phyloP scores from a whole-genome alignment of 2,113 vertebrate genomes.

The Prionailurus bengalensis region DNA sequence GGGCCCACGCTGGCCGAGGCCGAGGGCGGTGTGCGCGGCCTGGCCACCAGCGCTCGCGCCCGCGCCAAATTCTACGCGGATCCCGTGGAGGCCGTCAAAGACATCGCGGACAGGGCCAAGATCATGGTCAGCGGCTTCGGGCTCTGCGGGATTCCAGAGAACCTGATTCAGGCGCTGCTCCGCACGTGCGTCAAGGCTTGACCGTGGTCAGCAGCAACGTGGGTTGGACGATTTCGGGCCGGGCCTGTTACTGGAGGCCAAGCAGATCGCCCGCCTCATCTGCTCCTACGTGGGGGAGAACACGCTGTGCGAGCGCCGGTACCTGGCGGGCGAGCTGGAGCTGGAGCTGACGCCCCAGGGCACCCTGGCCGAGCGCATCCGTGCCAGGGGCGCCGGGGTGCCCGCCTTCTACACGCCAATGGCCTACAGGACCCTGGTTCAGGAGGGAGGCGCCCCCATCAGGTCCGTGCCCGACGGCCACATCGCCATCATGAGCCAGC shows the following conservation, averaged over 20 bases:
- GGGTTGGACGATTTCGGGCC: slow-evolving; percentile 95
- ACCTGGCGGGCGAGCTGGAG: slow-evolving; percentile 92
- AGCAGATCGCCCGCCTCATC: slow-evolving; percentile 94
- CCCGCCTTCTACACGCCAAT: slow-evolving; percentile 96
- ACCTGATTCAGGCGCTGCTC: slow-evolving; percentile 93
- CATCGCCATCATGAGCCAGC: slow-evolving; percentile 91
- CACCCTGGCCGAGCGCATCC: slow-evolving; percentile 93
- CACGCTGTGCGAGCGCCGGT: slow-evolving; percentile 93
- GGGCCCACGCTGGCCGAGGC: background rate
- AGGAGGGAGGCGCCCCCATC: slow-evolving; percentile 95
- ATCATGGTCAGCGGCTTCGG: slow-evolving; percentile 95
- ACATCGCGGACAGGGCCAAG: slow-evolving; percentile 91
- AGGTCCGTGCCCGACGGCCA: slow-evolving; percentile 92
- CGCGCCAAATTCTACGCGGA: slow-evolving; percentile 90
- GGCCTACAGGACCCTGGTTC: slow-evolving; percentile 94
- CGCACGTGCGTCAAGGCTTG: slow-evolving; percentile 91
- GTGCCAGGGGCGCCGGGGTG: slow-evolving; percentile 94
- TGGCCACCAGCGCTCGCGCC: slow-evolving; percentile 88
- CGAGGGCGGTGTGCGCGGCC: slow-evolving; percentile 86
- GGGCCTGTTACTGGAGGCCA: slow-evolving; percentile 92
- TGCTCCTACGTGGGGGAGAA: slow-evolving; percentile 95
- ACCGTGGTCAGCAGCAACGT: slow-evolving; percentile 96
- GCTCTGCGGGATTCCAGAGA: slow-evolving; percentile 96
- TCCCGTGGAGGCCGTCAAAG: slow-evolving; percentile 91
- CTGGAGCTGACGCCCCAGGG: slow-evolving; percentile 95